phyloP scores from a whole-genome alignment of 2,113 vertebrate genomes.

The Nasalis larvatus region DNA sequence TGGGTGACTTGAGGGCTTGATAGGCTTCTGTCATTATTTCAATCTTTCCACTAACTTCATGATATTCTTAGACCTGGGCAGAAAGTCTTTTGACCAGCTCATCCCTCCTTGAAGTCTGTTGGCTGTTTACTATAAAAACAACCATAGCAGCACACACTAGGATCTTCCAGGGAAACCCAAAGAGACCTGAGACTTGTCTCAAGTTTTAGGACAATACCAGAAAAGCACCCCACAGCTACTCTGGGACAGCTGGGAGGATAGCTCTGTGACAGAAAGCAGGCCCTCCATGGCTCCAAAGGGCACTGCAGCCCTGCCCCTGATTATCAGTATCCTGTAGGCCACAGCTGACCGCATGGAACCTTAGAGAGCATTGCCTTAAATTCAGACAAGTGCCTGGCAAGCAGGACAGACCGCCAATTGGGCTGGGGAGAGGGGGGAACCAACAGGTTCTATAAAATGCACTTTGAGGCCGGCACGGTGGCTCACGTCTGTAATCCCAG shows the following conservation, averaged over 20 bases:
- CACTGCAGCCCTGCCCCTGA: rapidly evolving
- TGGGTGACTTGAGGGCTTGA: not conserved
- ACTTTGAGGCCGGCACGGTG: too few relatives aligned
- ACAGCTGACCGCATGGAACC: not conserved
- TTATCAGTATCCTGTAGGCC: too few relatives aligned
- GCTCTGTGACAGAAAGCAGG: not conserved
- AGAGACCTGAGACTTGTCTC: not conserved
- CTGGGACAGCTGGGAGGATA: not conserved
- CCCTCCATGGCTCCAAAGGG: not conserved
- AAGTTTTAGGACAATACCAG: not conserved
- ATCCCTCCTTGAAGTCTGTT: not conserved
- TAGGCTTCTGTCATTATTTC: not conserved
- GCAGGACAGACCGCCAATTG: rapidly evolving
- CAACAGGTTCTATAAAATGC: not conserved
- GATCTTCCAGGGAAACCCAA: not conserved
- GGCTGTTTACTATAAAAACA: not conserved
- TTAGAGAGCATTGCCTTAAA: not conserved
- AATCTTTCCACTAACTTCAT: not conserved
- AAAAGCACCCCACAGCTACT: not conserved
- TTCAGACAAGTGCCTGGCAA: not conserved
- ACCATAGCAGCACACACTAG: not conserved
- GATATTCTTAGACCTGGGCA: not conserved
- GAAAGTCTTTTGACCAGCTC: not conserved
- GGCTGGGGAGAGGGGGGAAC: too few relatives aligned
- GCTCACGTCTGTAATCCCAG: too few relatives aligned